Base-by-base conservation (phyloP, 2,113 vertebrate species). In the Dendrocopos noguchii region DNA sequence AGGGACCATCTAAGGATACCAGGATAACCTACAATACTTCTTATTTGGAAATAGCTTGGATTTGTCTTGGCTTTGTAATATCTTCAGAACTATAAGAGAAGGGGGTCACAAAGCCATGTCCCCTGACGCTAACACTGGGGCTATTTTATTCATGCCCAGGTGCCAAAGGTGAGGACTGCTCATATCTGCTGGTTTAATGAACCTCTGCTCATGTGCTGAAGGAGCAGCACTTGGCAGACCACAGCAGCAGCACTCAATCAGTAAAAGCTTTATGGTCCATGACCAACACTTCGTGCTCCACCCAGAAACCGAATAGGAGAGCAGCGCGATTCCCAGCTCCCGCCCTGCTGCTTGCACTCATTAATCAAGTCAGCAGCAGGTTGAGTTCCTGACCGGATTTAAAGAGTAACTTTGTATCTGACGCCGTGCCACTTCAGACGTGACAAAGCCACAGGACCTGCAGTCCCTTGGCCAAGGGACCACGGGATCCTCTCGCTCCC, bases 261-360 rank as follows among this genome's bases (percentile, higher is more conserved):
- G 72, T 18, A 34, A 57, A 33, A 85, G 91, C 84, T 94, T 93
- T 85, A 94, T 67, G 90, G 87, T 80, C 91, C 82, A 29, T 92
- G 95, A 92, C 89, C 87, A 77, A 75, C 68, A 9, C 87, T 88
- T 79, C 0, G 53, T 20, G 84, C 91, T 96, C 94, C 96, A 96
- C 95, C 95, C 94, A 91, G 94, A 95, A 96, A 95, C 94, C 60
- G 5, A 52, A 31, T 0, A 50, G 83, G 63, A 68, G 46, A 84
- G 86, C 71, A 50, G 84, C 9, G 3, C 3, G n/a, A 86, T 92
- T 73, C 66, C 81, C 25, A 2, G 85, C 70, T 91, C 72, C 76
- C 27, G 64, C 87, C 91, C 84, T 25, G 71, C 78, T 2, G n/a
- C 75, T 87, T 50, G 25, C 80, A 56, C 81, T 72, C 87, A 92